Evolutionary conservation across 2,888 invertebrate species (phyloP).

Genomic region (Noctua janthina): DNA sequence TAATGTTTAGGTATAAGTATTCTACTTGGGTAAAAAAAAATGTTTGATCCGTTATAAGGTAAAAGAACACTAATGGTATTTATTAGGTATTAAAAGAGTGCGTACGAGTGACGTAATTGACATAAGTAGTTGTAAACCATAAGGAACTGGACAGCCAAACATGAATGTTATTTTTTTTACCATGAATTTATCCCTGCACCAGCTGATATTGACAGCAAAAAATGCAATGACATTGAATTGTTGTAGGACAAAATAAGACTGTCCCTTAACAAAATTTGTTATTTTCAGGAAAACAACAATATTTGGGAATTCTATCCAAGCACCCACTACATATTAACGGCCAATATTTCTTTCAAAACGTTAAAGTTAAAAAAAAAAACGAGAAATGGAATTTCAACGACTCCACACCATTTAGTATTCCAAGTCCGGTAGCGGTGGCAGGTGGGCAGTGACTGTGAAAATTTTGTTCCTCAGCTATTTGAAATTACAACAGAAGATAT

Average conservation of each 20-base stretch:
- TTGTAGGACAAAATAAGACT: background rate
- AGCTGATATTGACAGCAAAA: background rate
- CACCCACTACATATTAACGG: too few species aligned
- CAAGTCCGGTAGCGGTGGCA: constrained; percentile 64
- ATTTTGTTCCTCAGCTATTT: constrained; percentile 67
- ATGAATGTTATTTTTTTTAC: background rate
- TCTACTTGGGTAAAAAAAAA: background rate
- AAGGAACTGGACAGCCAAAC: background rate
- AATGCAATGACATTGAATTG: background rate
- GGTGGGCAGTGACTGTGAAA: constrained; percentile 71
- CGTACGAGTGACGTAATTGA: background rate
- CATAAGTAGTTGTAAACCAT: background rate
- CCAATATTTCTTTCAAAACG: background rate
- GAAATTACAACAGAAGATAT: constrained; percentile 70
- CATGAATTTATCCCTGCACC: background rate
- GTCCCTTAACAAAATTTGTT: background rate
- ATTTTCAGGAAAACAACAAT: background rate
- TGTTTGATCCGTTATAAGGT: background rate
- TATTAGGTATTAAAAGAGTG: background rate
- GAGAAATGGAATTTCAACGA: background rate
- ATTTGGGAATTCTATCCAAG: background rate
- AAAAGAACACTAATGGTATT: background rate
- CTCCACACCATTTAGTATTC: constrained; percentile 55
- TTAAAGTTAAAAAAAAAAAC: background rate
- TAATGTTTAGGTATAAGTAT: background rate